These are phyloP conservation scores for Yasuhikotakia modesta DNA, from an alignment of 2,797 vertebrate species.

Conservation along the genomic window DNA sequence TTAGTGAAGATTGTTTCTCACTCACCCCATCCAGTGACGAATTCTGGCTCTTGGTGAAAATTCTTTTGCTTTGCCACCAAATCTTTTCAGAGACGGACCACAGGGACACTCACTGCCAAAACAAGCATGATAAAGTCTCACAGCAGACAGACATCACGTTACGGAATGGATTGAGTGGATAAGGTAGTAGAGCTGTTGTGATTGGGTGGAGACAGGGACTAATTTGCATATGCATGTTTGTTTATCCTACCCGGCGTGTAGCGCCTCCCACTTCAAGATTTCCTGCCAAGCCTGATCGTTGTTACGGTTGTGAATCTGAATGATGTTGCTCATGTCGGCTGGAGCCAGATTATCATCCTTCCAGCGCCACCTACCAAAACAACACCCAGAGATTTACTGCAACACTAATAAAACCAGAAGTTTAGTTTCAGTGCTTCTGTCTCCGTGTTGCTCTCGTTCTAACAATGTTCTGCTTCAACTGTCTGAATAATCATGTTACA, in stretches of 20 bases:
- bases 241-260: slow-evolving; percentile 65
- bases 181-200: too few relatives aligned
- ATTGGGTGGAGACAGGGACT: too few relatives aligned
- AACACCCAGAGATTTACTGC: neutral
- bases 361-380: slow-evolving; percentile 89
- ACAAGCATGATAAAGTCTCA: neutral
- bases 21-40: slow-evolving; percentile 95
- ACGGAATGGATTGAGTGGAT: too few relatives aligned
- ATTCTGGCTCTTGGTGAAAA: slow-evolving; percentile 90
- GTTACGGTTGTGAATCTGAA: slow-evolving; percentile 87
- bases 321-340: slow-evolving; percentile 90
- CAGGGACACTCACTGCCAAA: slow-evolving; percentile 90
- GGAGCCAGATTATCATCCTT: slow-evolving; percentile 85
- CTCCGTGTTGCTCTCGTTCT: neutral
- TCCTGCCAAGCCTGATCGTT: slow-evolving; percentile 61
- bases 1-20: neutral
- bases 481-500: neutral
- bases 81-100: slow-evolving; percentile 88
- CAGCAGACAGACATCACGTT: neutral
- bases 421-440: neutral
- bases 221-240: too few relatives aligned
- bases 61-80: slow-evolving; percentile 93
- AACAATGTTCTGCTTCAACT: neutral
- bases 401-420: too few relatives aligned
- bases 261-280: slow-evolving; percentile 64